Conservation (phyloP, 2,113 vertebrate genomes). For the Pelobates fuscus region DNA sequence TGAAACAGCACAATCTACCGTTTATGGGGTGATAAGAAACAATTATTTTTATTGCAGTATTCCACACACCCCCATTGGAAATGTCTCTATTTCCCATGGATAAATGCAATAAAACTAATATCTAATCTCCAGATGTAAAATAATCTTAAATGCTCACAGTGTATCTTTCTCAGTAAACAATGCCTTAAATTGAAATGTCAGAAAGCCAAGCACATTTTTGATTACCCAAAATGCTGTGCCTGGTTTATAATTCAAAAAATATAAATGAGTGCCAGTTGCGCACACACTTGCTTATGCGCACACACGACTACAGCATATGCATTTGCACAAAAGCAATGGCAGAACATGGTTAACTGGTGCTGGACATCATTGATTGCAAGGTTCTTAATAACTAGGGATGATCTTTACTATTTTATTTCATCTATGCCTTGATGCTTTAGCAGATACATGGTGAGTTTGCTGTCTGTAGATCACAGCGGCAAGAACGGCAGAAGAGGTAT, state of each 20-base stretch:
- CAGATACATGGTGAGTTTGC: not conserved
- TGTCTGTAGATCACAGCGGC: conserved; percentile 1
- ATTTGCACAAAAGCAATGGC: not conserved
- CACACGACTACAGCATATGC: conserved; percentile 13
- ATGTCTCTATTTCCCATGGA: not conserved
- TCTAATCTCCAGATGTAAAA: conserved; percentile 14
- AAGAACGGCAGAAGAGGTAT: not conserved
- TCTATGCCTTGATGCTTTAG: not conserved
- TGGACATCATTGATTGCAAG: conserved; percentile 8
- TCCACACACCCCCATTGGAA: conserved; percentile 5
- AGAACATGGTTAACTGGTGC: not conserved
- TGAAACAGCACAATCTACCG: not conserved
- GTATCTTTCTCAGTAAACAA: conserved; percentile 48
- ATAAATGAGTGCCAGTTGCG: conserved; percentile 15
- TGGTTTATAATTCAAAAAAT: conserved; percentile 20
- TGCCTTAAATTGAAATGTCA: conserved; percentile 48
- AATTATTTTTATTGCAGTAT: conserved; percentile 7
- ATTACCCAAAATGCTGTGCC: conserved; percentile 29
- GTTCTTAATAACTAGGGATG: conserved; percentile 21
- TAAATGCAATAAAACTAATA: conserved; percentile 27
- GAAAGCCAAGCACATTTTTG: conserved; percentile 49
- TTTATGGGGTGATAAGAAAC: not conserved
- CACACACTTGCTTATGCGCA: conserved; percentile 6
- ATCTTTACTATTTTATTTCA: conserved; percentile 13
- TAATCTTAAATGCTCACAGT: conserved; percentile 35